These are phyloP conservation scores for Enteromius paludinosus DNA, from an alignment of 2,797 vertebrate genomes.

Conservation along the genomic window DNA sequence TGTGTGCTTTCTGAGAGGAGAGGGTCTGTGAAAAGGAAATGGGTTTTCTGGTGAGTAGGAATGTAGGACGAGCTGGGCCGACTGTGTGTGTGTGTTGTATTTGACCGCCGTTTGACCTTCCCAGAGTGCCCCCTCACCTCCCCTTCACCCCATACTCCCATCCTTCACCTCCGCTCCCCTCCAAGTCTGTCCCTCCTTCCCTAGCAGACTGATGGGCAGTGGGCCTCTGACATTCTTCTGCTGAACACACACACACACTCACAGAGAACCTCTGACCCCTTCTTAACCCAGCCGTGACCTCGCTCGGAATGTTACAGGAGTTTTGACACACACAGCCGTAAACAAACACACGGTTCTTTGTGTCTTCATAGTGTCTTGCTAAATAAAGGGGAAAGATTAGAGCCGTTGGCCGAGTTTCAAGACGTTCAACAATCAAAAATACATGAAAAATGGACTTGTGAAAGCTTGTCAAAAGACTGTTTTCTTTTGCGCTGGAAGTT, in stretches of 20 bases:
- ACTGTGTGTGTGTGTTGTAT: slow-evolving; percentile 75
- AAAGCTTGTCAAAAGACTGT: slow-evolving; percentile 26
- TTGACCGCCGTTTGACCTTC: slow-evolving; percentile 84
- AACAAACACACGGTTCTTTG: slow-evolving; percentile 47
- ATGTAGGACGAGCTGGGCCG: slow-evolving; percentile 47
- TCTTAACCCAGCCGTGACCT: slow-evolving; percentile 65
- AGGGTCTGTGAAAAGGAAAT: slow-evolving; percentile 54
- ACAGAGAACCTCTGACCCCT: slow-evolving; percentile 58
- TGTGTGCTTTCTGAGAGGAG: slow-evolving; percentile 40
- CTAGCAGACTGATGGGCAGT: slow-evolving; percentile 77
- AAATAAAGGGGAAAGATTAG: slow-evolving; percentile 1
- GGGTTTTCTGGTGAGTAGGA: slow-evolving; percentile 53
- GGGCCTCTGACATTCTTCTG: slow-evolving; percentile 78
- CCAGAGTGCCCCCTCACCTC: slow-evolving; percentile 63
- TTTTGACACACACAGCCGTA: slow-evolving; percentile 52
- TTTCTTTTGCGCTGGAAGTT: slow-evolving; percentile 16
- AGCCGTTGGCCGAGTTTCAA: slow-evolving; percentile 13
- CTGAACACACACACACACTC: slow-evolving; percentile 49
- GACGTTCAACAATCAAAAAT: slow-evolving; percentile 10
- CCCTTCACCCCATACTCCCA: slow-evolving; percentile 63
- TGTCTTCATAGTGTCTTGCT: slow-evolving; percentile 26
- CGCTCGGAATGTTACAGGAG: slow-evolving; percentile 51
- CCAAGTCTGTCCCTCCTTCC: slow-evolving; percentile 68
- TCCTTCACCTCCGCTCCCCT: slow-evolving; percentile 61
- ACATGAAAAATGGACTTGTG: slow-evolving; percentile 14